These are phyloP conservation scores for Protomyctophum bolini DNA, from an alignment of 2,113 vertebrate species.

Conservation along the genomic window DNA sequence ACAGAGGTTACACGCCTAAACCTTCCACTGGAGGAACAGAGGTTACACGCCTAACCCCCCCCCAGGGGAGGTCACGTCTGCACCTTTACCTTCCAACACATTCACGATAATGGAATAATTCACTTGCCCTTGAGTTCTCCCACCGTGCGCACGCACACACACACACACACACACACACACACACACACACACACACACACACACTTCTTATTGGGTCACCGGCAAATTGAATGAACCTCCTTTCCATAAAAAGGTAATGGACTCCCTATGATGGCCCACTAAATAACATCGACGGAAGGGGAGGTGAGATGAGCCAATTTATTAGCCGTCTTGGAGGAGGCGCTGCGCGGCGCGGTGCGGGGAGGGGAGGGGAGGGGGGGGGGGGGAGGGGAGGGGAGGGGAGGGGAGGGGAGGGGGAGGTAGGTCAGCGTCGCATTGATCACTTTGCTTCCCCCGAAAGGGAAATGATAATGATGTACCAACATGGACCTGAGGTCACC, in stretches of 20 bases:
- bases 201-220: conserved; percentile 60
- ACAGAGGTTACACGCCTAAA: conserved; percentile 45
- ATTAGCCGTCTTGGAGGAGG: conserved; percentile 60
- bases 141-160: conserved; percentile 22
- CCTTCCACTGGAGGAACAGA: conserved; percentile 27
- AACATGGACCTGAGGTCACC: conserved; percentile 51
- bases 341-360: conserved; percentile 12
- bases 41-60: conserved; percentile 48
- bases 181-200: conserved; percentile 31
- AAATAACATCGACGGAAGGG: conserved; percentile 69
- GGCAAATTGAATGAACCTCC: conserved; percentile 74
- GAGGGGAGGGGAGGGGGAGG: conserved; percentile 39
- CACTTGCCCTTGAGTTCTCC: conserved; percentile 71
- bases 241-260: conserved; percentile 79
- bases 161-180: no score
- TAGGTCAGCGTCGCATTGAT: conserved; percentile 75
- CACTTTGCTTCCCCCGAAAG: conserved; percentile 29
- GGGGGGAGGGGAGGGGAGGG: conserved; percentile 39
- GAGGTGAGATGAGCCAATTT: conserved; percentile 68
- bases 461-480: conserved; percentile 66
- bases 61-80: conserved; percentile 39
- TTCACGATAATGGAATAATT: conserved; percentile 74
- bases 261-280: conserved; percentile 65
- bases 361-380: conserved; percentile 33
- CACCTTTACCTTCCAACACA: conserved; percentile 48